Evolutionary conservation across 2,797 vertebrate genomes (phyloP).

Genomic region (Chrysocyon brachyurus): DNA sequence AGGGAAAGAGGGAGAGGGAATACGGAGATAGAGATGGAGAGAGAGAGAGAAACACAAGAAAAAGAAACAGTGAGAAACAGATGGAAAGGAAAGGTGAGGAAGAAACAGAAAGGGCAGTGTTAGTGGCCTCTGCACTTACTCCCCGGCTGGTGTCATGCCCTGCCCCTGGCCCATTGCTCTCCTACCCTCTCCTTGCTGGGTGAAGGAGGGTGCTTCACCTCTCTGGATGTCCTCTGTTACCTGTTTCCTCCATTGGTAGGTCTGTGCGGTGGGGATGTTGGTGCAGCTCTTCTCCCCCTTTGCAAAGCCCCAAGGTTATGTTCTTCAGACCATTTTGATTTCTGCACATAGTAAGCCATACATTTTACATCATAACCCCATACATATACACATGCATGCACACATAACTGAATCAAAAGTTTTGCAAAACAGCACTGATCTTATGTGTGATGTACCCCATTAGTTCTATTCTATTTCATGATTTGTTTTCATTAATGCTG

Average conservation of each 20-base stretch:
- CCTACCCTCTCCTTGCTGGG: background rate
- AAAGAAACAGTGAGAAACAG: slow-evolving; percentile 36
- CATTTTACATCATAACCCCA: background rate
- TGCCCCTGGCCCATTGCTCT: background rate
- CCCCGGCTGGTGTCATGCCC: background rate
- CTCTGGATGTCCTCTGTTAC: slow-evolving; percentile 19
- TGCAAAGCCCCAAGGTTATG: slow-evolving; percentile 29
- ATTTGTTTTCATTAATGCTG: background rate
- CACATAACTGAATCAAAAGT: slow-evolving; percentile 22
- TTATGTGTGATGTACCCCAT: background rate
- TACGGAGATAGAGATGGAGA: background rate
- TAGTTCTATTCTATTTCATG: slow-evolving; percentile 29
- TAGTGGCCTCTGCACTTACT: slow-evolving; percentile 37
- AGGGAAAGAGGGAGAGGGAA: background rate
- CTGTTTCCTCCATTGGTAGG: slow-evolving; percentile 9
- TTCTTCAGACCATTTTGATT: slow-evolving; percentile 43
- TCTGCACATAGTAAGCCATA: slow-evolving; percentile 2
- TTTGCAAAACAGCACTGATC: slow-evolving; percentile 15
- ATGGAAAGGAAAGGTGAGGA: slow-evolving; percentile 57
- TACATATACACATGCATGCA: background rate
- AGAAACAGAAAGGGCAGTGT: slow-evolving; percentile 72
- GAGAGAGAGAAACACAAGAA: background rate
- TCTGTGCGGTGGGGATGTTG: background rate
- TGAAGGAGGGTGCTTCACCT: background rate
- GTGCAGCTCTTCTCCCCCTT: background rate